Evolutionary conservation across 2,113 vertebrate species (phyloP).

Genomic region (Toxostoma redivivum): DNA sequence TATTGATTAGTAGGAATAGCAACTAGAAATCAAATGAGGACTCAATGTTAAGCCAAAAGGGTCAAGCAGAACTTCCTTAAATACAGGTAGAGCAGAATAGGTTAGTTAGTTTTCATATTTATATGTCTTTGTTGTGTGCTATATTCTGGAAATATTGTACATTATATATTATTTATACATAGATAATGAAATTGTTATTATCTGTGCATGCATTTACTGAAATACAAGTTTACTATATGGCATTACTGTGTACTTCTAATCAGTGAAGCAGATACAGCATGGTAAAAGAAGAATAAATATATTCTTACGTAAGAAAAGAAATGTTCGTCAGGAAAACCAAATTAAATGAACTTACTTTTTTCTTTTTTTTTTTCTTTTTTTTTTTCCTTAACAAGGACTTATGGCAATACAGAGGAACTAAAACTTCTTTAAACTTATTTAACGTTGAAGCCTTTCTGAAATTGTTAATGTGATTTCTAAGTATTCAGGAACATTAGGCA

Average conservation of each 20-base stretch:
- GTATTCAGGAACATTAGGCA: neutral
- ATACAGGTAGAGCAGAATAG: neutral
- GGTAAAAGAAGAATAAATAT: neutral
- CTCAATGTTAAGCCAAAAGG: neutral
- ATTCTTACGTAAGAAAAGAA: neutral
- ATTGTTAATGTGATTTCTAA: neutral
- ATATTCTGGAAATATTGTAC: neutral
- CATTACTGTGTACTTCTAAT: neutral
- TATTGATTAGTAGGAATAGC: neutral
- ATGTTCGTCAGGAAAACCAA: neutral
- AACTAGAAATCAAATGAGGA: neutral
- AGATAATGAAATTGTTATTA: neutral
- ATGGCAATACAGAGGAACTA: neutral
- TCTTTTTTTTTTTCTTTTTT: neutral
- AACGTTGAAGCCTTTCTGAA: neutral
- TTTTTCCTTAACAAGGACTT: neutral
- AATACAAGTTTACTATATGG: neutral
- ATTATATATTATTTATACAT: neutral
- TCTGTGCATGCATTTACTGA: neutral
- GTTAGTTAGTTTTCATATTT: neutral
- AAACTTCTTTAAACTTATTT: constrained; percentile 19
- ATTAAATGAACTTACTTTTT: neutral
- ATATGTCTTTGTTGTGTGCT: neutral
- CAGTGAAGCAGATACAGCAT: neutral
- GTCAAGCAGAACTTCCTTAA: neutral